Conservation (phyloP, 2,113 vertebrate genomes). For the Stegastes partitus region DNA sequence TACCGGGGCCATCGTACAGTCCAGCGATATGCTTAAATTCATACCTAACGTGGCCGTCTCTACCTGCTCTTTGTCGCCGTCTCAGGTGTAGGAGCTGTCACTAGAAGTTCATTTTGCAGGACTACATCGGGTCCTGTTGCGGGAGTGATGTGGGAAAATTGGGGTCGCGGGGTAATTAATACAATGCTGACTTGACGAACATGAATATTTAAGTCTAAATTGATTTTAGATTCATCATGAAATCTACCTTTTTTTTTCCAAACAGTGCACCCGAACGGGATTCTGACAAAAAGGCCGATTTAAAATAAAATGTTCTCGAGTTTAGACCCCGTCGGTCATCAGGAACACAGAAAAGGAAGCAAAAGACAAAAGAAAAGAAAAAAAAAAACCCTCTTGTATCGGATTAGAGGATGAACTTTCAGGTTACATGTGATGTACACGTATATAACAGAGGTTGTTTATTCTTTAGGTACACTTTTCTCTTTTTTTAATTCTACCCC, state of each 20-base stretch:
- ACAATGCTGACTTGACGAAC: slow-evolving; percentile 88
- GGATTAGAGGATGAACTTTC: slow-evolving; percentile 16
- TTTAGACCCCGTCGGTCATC: not conserved
- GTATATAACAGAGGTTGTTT: slow-evolving; percentile 46
- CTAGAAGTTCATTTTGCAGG: slow-evolving; percentile 68
- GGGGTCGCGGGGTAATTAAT: slow-evolving; percentile 85
- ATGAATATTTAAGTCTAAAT: slow-evolving; percentile 93
- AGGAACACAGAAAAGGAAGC: not conserved
- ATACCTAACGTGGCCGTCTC: not conserved
- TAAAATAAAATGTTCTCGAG: slow-evolving; percentile 7
- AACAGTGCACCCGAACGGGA: slow-evolving; percentile 72
- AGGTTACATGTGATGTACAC: slow-evolving; percentile 16
- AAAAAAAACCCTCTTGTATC: not conserved
- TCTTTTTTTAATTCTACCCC: slow-evolving; percentile 54
- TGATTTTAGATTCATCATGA: slow-evolving; percentile 93
- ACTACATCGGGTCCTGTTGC: slow-evolving; percentile 43
- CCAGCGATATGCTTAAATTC: slow-evolving; percentile 16
- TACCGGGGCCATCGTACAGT: slow-evolving; percentile 23
- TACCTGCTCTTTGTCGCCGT: not conserved
- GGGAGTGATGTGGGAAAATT: slow-evolving; percentile 12
- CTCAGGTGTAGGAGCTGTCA: slow-evolving; percentile 49
- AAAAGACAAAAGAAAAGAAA: too few species aligned
- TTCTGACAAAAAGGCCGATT: not conserved
- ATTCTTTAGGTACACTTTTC: slow-evolving; percentile 55
- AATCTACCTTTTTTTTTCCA: slow-evolving; percentile 89